A percentile compares a stretch with the other conserved stretches of the same genome.
phyloP scores from a whole-genome alignment of 2,113 vertebrate genomes.

The Bubo blakistoni region DNA sequence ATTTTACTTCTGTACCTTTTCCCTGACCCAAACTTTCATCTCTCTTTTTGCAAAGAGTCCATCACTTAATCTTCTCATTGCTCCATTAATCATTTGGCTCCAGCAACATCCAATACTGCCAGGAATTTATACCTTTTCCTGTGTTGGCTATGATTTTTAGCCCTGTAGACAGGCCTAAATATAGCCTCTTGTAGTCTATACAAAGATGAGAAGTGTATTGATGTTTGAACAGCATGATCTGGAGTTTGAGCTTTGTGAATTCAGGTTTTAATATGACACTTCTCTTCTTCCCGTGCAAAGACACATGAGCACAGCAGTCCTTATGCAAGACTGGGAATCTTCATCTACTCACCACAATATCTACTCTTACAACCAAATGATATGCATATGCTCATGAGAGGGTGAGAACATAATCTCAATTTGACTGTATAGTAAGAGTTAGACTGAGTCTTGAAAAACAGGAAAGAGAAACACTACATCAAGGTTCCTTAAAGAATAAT shows the following conservation, averaged over 20 bases:
- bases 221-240: not conserved
- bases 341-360: not conserved
- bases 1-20: not conserved
- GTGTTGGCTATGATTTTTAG: not conserved
- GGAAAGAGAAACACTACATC: not conserved
- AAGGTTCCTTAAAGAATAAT: not conserved
- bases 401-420: not conserved
- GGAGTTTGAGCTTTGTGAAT: not conserved
- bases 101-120: not conserved
- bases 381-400: not conserved
- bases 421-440: not conserved
- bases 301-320: not conserved
- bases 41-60: not conserved
- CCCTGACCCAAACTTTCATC: not conserved
- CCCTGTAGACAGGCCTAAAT: not conserved
- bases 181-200: not conserved
- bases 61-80: constrained; percentile 25
- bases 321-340: not conserved
- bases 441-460: not conserved
- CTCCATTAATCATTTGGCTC: constrained; percentile 15
- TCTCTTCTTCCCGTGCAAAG: not conserved
- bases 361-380: not conserved
- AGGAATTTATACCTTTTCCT: constrained; percentile 9
- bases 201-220: constrained; percentile 6
- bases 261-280: not conserved